Percentiles rank a stretch among this genome's conserved stretches.
Evolutionary conservation across 35 echinoderm and acorn worm genomes (phyloP).

Genomic region (Diadema setosum): DNA sequence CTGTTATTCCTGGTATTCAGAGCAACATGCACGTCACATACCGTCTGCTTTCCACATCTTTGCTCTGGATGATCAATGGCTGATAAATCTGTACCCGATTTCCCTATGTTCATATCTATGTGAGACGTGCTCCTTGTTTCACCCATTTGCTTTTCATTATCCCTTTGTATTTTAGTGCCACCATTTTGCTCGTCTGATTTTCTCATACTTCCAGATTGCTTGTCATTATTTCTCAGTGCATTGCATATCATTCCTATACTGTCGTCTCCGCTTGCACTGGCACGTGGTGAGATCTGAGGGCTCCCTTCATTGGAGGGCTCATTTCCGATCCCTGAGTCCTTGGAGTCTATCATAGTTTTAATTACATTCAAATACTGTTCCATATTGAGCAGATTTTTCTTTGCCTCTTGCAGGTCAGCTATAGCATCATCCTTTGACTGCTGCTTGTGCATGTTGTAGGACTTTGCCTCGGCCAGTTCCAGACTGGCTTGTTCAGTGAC

Average conservation of each 20-base stretch:
- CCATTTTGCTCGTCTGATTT: not conserved
- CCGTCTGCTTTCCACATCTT: too few species aligned
- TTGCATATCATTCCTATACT: not conserved
- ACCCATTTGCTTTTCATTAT: not conserved
- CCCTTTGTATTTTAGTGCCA: not conserved
- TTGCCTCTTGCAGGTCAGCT: constrained; percentile 31
- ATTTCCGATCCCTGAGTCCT: constrained; percentile 93
- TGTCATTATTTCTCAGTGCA: not conserved
- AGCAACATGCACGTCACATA: too few species aligned
- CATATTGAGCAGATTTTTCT: constrained; percentile 24
- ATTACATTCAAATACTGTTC: constrained; percentile 74
- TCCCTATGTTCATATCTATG: too few species aligned
- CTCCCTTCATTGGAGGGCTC: constrained; percentile 57
- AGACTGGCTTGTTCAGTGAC: constrained; percentile 26
- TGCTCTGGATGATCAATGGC: too few species aligned
- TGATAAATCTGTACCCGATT: not conserved
- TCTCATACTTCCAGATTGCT: not conserved
- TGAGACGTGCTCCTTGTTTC: not conserved
- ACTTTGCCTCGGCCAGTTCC: constrained; percentile 45
- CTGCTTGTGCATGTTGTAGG: constrained; percentile 1
- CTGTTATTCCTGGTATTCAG: not conserved
- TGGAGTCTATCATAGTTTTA: constrained; percentile 86
- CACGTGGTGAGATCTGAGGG: constrained; percentile 61
- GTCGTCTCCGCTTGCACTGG: not conserved
- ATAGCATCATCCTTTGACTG: constrained; percentile 55